Percentiles rank a stretch among this genome's conserved stretches.
Conservation (phyloP, 1,140 invertebrate species). For the Trichonephila clavata region DNA sequence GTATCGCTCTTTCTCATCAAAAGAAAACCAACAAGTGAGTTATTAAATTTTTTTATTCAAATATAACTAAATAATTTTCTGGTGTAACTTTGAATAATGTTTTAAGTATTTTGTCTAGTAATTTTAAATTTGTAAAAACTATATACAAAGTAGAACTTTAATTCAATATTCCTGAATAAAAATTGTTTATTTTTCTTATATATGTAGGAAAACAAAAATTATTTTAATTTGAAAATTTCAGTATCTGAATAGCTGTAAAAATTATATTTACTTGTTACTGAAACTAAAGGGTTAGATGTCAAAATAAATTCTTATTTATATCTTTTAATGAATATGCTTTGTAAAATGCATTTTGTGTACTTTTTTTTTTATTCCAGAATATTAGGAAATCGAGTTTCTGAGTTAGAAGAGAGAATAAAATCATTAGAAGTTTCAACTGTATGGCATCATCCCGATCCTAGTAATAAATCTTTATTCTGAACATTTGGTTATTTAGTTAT, state of each 20-base stretch:
- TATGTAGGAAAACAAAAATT: no score
- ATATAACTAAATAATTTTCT: no score
- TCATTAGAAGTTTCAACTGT: slow-evolving; percentile 79
- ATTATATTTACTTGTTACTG: no score
- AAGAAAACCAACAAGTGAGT: slow-evolving; percentile 88
- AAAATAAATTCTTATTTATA: no score
- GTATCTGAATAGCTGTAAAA: no score
- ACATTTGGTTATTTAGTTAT: no score
- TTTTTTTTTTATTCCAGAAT: slow-evolving; percentile 79
- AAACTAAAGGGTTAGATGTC: no score
- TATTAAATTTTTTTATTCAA: not conserved
- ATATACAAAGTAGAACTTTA: not conserved
- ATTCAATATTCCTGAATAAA: no score
- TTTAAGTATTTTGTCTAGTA: not conserved
- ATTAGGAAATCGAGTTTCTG: slow-evolving; percentile 80
- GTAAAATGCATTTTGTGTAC: not conserved
- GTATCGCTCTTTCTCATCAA: slow-evolving; percentile 89
- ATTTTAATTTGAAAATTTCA: no score
- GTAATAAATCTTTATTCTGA: slow-evolving; percentile 28
- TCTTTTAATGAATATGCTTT: not conserved
- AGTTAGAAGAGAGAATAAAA: slow-evolving; percentile 82
- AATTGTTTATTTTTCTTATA: no score
- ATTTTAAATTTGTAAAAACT: not conserved
- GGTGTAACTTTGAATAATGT: not conserved
- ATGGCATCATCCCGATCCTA: slow-evolving; percentile 60